Percentiles rank a stretch among this genome's conserved stretches.
These are phyloP conservation scores for Homalodisca vitripennis DNA, from an alignment of 1,140 invertebrate genomes.

Conservation along the genomic window DNA sequence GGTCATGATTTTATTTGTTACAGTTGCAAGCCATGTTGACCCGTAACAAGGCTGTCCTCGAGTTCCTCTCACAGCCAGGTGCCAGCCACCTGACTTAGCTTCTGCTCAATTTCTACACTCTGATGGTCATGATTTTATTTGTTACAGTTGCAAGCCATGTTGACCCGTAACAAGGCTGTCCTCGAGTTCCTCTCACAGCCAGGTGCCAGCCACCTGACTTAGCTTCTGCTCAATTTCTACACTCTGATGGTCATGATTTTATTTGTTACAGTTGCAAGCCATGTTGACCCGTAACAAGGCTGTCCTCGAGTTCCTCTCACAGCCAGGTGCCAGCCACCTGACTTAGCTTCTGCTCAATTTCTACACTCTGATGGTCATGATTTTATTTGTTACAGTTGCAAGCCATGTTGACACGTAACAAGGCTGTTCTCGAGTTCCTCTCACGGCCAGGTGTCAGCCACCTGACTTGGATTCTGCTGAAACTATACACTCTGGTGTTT, in stretches of 20 bases:
- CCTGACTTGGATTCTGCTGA: slow-evolving; percentile 57
- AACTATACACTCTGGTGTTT: slow-evolving; percentile 74
- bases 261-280: no score
- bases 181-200: slow-evolving; percentile 42
- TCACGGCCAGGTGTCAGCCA: slow-evolving; percentile 43
- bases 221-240: slow-evolving; percentile 68
- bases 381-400: slow-evolving; percentile 52
- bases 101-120: slow-evolving; percentile 71
- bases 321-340: slow-evolving; percentile 44
- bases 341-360: slow-evolving; percentile 62
- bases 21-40: slow-evolving; percentile 56
- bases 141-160: no score
- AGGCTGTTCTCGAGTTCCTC: slow-evolving; percentile 48
- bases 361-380: slow-evolving; percentile 78
- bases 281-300: no score
- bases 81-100: slow-evolving; percentile 49
- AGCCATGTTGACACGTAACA: slow-evolving; percentile 53
- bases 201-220: slow-evolving; percentile 45
- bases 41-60: slow-evolving; percentile 52
- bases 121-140: slow-evolving; percentile 81
- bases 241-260: slow-evolving; percentile 78
- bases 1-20: slow-evolving; percentile 69
- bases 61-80: slow-evolving; percentile 40
- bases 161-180: no score
- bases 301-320: slow-evolving; percentile 46